Base-by-base conservation (phyloP, 92 coral and sea anemone species). In the Parazoanthus darwini region DNA sequence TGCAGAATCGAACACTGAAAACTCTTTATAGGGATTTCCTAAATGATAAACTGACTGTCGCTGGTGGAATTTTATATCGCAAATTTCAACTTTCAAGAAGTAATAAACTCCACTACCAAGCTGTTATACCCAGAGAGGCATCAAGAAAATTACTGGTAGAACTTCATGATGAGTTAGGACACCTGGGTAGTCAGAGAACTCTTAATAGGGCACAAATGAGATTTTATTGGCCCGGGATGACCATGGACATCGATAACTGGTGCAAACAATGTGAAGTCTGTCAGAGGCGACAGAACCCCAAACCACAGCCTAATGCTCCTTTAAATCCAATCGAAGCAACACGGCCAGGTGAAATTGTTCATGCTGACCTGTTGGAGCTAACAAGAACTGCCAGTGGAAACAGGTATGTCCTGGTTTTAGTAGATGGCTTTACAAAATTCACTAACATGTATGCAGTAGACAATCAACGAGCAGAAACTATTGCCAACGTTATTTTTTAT, bases 201-300 rank as follows among this genome's bases (percentile, higher is more conserved):
- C 81, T 89, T 8, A 15, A 26, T 11, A 83, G 71, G n/a, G 74
- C 63, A 43, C 80, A 82, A 72, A 82, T n/a, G n/a, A n/a, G 78
- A 54, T 89, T 37, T 63, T 89, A 89, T 66, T 89, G 88, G 92
- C 89, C 92, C 15, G 85, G 92, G 6, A 85, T 85, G 89, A 85
- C 78, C 11, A 16, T 58, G 11, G 91, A 89, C 51, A 74, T 85
- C 44, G 82, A 85, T 13, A 78, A 26, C 25, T 86, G 86, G 86
- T 86, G 86, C 74, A 86, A 56, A n/a, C 4, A 90, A 8, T 86
- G 89, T 26, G 39, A 75, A 35, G 39, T 74, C 36, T 89, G 89
- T 48, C 85, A 85, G 80, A 54, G 89, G 63, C 33, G 89, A 68
- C 79, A 70, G 63, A 73, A 38, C 10, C 86, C 89, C 33, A 56